Evolutionary conservation across 2,888 invertebrate species (phyloP), one percentile per base, ranked within the genome.

Genomic region (Brachypalpus laphriformis): DNA sequence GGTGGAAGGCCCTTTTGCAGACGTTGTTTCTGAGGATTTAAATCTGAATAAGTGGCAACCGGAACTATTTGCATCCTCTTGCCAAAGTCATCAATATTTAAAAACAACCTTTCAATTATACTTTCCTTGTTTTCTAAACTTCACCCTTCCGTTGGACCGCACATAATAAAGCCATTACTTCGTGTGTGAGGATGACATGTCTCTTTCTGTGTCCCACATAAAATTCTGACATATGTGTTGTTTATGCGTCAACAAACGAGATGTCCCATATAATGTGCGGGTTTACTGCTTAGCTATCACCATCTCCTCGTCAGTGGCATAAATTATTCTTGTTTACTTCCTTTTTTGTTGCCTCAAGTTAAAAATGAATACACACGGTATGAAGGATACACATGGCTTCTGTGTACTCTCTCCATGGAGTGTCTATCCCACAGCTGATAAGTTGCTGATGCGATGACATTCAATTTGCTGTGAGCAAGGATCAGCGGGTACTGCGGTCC

Each of bases 81-180:
- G 25, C 51, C 3, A 20, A 11, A 49, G 49, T 37, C 66, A 59
- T 71, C 16, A 59, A 59, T 59, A 71, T 59, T 25, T 34, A 16
- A 25, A 8, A 2, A 45, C 34, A 65, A 51, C 68, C 78, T 83
- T 83, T 78, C 78, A 74, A 74, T 83, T 68, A 78, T 72, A 68
- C 54, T 72, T 78, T 47, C 56, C 63, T 74, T 83, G 63, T 83
- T 83, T 83, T 25, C 42, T 72, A 40, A 49, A 71, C 57, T 34
- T 57, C 56, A 49, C 56, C 49, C 65, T 59, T 66, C 20, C 65
- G 70, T 68, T 47, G 22, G 59, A 57, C 40, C 68, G 80, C 68
- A 83, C 68, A 83, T 83, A 83, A 83, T 83, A 83, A 57, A 75
- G 74, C 74, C 83, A 83, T 83, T 83, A 74, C 63, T 42, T 75